A percentile compares a stretch with the other conserved stretches of the same genome.
Conservation (phyloP, 2,888 invertebrate genomes). For the Pollenia angustigena region DNA sequence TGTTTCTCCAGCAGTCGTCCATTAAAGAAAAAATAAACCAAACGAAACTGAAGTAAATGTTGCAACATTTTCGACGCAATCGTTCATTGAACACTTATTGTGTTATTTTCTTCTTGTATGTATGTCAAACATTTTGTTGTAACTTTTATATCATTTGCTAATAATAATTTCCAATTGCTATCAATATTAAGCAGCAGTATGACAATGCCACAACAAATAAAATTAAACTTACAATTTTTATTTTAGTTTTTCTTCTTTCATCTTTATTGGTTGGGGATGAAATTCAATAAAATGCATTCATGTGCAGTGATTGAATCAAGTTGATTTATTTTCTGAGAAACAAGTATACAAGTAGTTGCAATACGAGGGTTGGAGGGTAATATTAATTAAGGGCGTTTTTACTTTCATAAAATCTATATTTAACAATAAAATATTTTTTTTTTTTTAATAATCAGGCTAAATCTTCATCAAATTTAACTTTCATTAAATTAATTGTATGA, state of each 20-base stretch:
- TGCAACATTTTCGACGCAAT: background rate
- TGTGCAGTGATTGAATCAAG: constrained; percentile 22
- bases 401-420: too few relatives aligned
- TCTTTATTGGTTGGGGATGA: constrained; percentile 4
- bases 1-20: too few relatives aligned
- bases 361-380: background rate
- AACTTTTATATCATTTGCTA: background rate
- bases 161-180: constrained; percentile 10
- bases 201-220: constrained; percentile 7
- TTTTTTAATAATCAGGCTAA: too few relatives aligned
- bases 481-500: too few relatives aligned
- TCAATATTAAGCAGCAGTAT: background rate
- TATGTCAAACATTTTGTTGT: constrained; percentile 19
- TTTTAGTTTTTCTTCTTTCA: constrained; percentile 18
- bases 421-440: too few relatives aligned
- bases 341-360: background rate
- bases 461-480: too few relatives aligned
- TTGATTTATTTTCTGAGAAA: constrained; percentile 8
- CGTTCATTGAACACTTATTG: background rate
- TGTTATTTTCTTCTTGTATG: background rate
- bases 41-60: background rate
- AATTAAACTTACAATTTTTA: background rate
- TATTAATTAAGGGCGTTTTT: background rate
- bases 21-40: background rate
- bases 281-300: constrained; percentile 16